Evolutionary conservation across 2,888 invertebrate species (phyloP).

Genomic region (Ceriagrion tenellum): DNA sequence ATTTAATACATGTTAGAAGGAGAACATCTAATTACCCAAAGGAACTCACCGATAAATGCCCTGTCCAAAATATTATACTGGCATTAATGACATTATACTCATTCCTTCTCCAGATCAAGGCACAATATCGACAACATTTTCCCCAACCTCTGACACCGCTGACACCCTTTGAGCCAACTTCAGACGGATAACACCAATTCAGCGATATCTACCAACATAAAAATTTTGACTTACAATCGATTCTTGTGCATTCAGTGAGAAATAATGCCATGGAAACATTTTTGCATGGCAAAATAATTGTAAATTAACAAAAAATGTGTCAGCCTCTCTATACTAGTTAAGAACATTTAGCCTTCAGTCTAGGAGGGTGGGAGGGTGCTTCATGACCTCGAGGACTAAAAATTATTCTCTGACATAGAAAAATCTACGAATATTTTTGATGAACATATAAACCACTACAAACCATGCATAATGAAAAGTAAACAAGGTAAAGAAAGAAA

Average conservation of each 20-base stretch:
- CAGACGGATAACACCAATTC: background rate
- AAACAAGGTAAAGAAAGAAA: no score
- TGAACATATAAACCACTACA: no score
- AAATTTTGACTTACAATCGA: background rate
- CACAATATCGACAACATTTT: background rate
- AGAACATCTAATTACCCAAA: background rate
- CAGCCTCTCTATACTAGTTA: no score
- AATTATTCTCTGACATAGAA: no score
- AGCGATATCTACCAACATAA: background rate
- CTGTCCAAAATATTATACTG: background rate
- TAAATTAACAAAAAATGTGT: no score
- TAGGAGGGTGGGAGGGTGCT: no score
- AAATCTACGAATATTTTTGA: no score
- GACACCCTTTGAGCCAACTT: background rate
- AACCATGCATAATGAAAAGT: no score
- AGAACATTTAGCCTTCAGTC: no score
- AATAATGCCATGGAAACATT: no score
- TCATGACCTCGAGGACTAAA: no score
- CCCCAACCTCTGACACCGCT: background rate
- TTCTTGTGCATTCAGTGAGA: background rate
- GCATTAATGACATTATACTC: background rate
- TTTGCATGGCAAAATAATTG: no score
- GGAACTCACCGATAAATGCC: background rate
- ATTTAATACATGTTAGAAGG: background rate
- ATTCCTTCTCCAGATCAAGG: conserved; percentile 6